Percentiles rank a stretch among this genome's conserved stretches.
Conservation (phyloP, 2,113 vertebrate species). For the cattle (Bos taurus) region DNA sequence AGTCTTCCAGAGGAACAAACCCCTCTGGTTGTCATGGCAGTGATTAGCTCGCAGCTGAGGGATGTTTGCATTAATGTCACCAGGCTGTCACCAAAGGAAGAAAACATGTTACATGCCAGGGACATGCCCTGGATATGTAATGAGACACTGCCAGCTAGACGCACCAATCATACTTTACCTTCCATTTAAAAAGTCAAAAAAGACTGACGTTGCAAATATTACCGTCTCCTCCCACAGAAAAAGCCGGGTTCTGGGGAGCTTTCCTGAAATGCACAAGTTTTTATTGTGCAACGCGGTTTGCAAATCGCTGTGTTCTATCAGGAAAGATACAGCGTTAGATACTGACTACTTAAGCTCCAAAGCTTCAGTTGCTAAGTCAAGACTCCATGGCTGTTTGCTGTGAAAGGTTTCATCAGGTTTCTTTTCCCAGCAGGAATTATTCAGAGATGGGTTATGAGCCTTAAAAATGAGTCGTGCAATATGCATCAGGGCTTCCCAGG, state of each 20-base stretch:
- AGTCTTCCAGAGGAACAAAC: rapidly evolving
- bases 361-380: background rate
- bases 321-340: background rate
- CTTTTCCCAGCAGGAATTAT: background rate
- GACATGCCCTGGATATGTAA: background rate
- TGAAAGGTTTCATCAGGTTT: background rate
- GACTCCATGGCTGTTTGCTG: background rate
- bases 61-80: background rate
- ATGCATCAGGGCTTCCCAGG: background rate
- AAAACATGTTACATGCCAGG: background rate
- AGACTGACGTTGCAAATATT: background rate
- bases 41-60: rapidly evolving
- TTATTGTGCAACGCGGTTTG: background rate
- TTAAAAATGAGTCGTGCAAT: background rate
- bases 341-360: background rate
- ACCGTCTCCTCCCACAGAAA: background rate
- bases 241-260: background rate
- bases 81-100: rapidly evolving
- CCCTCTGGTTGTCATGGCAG: background rate
- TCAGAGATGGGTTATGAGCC: background rate
- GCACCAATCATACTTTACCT: background rate
- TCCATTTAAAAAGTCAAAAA: background rate
- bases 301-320: background rate
- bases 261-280: background rate
- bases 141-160: rapidly evolving